Evolutionary conservation across 2,797 vertebrate species (phyloP).

Genomic region (Lates japonicus): DNA sequence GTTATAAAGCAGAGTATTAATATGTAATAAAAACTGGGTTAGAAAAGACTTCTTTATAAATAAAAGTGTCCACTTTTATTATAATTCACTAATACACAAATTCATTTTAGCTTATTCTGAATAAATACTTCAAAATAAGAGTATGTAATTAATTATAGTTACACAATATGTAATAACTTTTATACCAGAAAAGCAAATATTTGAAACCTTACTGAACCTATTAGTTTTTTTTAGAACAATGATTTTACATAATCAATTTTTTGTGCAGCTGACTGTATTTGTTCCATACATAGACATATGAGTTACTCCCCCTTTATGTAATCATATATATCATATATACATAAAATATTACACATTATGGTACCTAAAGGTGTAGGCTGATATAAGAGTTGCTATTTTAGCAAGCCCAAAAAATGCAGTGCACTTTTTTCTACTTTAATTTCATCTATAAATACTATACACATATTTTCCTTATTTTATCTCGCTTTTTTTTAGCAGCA

Average conservation of each 20-base stretch:
- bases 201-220: neutral
- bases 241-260: neutral
- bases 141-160: slow-evolving; percentile 1
- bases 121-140: slow-evolving; percentile 16
- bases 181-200: neutral
- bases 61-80: slow-evolving; percentile 19
- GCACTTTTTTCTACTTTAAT: neutral
- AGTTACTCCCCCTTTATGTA: neutral
- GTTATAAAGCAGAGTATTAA: neutral
- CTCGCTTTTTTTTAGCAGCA: neutral
- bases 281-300: neutral
- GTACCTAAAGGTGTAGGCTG: neutral
- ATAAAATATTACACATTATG: slow-evolving; percentile 6
- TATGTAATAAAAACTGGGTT: slow-evolving; percentile 6
- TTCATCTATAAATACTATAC: neutral
- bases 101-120: neutral
- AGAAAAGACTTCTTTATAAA: neutral
- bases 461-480: neutral
- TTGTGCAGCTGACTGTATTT: neutral
- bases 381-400: neutral
- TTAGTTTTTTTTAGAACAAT: neutral
- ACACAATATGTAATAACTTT: slow-evolving; percentile 1
- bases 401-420: neutral
- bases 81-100: neutral
- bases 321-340: slow-evolving; percentile 7